Percentiles rank a stretch among this genome's conserved stretches.
Conservation (phyloP, 2,888 invertebrate species). For the Acanthosepion esculentum region DNA sequence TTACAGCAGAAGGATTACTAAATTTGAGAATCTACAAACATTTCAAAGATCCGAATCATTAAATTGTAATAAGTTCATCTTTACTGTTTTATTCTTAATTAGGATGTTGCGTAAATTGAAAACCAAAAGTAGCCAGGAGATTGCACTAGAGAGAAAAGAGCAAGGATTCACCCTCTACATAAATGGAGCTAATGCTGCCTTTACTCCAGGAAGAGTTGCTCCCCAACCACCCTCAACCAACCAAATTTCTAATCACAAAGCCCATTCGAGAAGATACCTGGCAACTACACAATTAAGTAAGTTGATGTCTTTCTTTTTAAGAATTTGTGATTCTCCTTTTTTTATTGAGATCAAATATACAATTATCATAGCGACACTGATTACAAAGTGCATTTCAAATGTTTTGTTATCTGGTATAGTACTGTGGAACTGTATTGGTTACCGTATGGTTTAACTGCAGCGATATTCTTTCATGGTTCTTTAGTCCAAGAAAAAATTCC, state of each 20-base stretch:
- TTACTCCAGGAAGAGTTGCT: slow-evolving; percentile 49
- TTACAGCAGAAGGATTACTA: too few relatives aligned
- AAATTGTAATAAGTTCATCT: background rate
- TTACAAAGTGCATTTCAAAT: too few relatives aligned
- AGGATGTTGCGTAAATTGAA: slow-evolving; percentile 69
- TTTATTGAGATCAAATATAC: background rate
- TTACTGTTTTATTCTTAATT: background rate
- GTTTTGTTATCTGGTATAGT: too few relatives aligned
- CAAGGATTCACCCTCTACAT: slow-evolving; percentile 74
- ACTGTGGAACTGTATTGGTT: too few relatives aligned
- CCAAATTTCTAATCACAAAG: background rate
- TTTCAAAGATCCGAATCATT: background rate
- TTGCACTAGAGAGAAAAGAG: slow-evolving; percentile 71
- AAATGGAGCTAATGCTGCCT: slow-evolving; percentile 70
- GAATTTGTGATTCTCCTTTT: background rate
- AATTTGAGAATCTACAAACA: too few relatives aligned
- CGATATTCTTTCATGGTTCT: too few relatives aligned
- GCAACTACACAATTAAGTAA: background rate
- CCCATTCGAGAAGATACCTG: slow-evolving; percentile 25
- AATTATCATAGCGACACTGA: too few relatives aligned
- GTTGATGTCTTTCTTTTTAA: background rate
- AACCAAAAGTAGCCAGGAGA: slow-evolving; percentile 67
- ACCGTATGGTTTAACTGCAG: too few relatives aligned
- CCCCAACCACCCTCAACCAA: slow-evolving; percentile 46
- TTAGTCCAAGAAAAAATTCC: too few relatives aligned